phyloP scores from a whole-genome alignment of 2,888 invertebrate genomes.

The Uloborus plumipes region DNA sequence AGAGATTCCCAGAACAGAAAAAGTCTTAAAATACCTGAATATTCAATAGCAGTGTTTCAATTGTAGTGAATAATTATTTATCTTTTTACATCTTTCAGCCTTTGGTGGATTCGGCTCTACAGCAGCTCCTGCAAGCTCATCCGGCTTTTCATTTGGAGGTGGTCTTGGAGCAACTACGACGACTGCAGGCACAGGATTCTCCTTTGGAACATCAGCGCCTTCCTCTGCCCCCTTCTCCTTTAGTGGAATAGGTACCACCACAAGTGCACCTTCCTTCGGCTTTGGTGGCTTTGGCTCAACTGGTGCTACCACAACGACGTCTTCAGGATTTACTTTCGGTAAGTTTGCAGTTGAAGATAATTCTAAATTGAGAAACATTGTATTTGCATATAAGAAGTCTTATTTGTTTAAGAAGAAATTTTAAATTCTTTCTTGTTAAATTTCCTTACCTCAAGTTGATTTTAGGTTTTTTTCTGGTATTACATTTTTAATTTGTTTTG shows the following conservation, averaged over 20 bases:
- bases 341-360: not conserved
- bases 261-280: constrained; percentile 43
- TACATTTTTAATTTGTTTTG: no score
- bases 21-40: no score
- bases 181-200: constrained; percentile 48
- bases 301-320: constrained; percentile 24
- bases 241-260: constrained; percentile 46
- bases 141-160: constrained; percentile 64
- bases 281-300: constrained; percentile 51
- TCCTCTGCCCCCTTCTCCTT: constrained; percentile 43
- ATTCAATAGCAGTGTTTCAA: no score
- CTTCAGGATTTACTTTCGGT: constrained; percentile 50
- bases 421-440: no score
- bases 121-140: constrained; percentile 37
- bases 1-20: no score
- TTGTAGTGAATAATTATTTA: no score
- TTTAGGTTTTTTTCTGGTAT: no score
- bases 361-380: no score
- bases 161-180: constrained; percentile 48
- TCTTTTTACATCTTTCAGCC: no score
- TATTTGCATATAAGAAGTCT: no score
- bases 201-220: constrained; percentile 52
- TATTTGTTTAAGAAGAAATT: no score
- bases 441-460: no score
- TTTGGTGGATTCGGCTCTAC: constrained; percentile 17